Conservation (phyloP, 2,113 vertebrate genomes). For the Poecile atricapillus region DNA sequence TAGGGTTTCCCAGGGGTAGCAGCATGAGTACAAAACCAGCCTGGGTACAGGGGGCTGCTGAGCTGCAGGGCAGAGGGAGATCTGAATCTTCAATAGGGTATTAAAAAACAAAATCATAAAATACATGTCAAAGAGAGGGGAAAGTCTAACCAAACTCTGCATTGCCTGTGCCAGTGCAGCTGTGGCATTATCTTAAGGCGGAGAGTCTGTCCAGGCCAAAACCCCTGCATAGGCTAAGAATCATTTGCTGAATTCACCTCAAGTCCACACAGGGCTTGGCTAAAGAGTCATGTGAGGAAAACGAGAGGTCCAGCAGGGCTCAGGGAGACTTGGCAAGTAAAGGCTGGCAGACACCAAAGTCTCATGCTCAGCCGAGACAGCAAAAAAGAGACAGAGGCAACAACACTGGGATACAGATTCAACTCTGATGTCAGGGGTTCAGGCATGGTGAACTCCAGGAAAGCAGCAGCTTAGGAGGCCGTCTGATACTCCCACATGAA, state of each 20-base stretch:
- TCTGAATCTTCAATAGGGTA: accelerated
- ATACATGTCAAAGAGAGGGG: accelerated
- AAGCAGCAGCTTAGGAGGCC: background rate
- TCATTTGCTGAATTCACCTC: background rate
- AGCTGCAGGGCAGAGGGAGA: background rate
- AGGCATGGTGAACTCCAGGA: background rate
- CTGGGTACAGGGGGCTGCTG: background rate
- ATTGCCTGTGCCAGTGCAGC: background rate
- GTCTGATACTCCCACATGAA: background rate
- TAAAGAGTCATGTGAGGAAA: background rate
- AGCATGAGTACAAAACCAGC: background rate
- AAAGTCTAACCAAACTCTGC: background rate
- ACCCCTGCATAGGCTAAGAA: background rate
- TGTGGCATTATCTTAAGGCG: background rate
- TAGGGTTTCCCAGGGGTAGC: background rate
- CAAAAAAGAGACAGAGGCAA: background rate
- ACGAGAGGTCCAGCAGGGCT: background rate
- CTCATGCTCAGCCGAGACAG: background rate
- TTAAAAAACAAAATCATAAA: background rate
- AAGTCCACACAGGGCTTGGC: background rate
- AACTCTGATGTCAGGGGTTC: background rate
- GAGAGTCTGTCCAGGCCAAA: background rate
- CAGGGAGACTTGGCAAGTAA: background rate
- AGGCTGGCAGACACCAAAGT: background rate
- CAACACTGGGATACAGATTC: background rate